These are phyloP conservation scores for Chesias legatella DNA, from an alignment of 2,888 invertebrate genomes.

Conservation along the genomic window DNA sequence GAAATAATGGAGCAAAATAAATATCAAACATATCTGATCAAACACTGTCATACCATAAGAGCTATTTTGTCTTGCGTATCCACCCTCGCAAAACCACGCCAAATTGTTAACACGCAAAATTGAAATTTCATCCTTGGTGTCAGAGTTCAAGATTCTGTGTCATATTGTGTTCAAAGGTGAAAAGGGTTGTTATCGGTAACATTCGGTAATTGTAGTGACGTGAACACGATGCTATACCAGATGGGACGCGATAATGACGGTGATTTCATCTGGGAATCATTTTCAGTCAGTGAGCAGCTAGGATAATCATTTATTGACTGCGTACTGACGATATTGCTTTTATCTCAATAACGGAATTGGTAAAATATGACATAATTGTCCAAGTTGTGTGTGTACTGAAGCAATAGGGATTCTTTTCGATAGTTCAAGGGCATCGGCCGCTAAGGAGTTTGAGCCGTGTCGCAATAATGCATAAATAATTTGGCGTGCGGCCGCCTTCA, in stretches of 20 bases:
- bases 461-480: no score
- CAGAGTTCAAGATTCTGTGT: constrained; percentile 1
- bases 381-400: no score
- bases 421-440: no score
- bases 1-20: constrained; percentile 22
- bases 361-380: no score
- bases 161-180: constrained; percentile 26
- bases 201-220: constrained; percentile 26
- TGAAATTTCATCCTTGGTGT: background rate
- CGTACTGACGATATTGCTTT: constrained; percentile 3
- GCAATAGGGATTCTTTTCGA: no score
- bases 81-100: constrained; percentile 39
- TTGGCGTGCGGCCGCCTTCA: no score
- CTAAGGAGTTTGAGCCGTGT: no score
- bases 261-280: constrained; percentile 9
- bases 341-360: constrained; percentile 1
- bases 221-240: constrained; percentile 8
- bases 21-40: constrained; percentile 14
- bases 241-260: constrained; percentile 7
- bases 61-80: constrained; percentile 11
- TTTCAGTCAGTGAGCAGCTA: constrained; percentile 13
- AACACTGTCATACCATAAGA: constrained; percentile 14
- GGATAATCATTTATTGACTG: background rate
- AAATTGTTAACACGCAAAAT: background rate
- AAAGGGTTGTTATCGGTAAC: constrained; percentile 41